A percentile compares a stretch with the other conserved stretches of the same genome.
Evolutionary conservation across 2,888 invertebrate species (phyloP).

Genomic region (Galeruca laticollis): DNA sequence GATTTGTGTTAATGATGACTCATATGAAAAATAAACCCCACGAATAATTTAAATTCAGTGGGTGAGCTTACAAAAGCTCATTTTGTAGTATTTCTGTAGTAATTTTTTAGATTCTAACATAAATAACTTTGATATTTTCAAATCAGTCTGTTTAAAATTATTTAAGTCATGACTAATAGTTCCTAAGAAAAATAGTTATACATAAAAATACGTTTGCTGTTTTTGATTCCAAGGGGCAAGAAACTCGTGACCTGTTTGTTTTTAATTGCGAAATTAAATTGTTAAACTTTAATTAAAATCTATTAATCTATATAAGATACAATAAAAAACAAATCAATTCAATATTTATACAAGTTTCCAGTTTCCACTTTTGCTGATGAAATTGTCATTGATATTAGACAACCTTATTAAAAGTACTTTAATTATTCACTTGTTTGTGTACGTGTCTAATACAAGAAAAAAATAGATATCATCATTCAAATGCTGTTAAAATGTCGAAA

Average conservation of each 20-base stretch:
- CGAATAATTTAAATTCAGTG: slow-evolving; percentile 17
- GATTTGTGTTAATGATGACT: background rate
- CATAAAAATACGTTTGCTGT: background rate
- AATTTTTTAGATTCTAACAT: slow-evolving; percentile 3
- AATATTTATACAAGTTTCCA: too few species aligned
- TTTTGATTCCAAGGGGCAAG: background rate
- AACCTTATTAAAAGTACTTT: too few species aligned
- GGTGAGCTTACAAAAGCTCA: slow-evolving; percentile 28
- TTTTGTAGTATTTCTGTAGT: slow-evolving; percentile 6
- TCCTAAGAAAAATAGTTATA: background rate
- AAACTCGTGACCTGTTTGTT: background rate
- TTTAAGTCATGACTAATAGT: background rate
- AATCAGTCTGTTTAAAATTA: background rate
- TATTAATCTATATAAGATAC: too few species aligned
- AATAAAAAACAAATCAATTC: too few species aligned
- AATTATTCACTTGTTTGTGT: too few species aligned
- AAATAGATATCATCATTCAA: too few species aligned
- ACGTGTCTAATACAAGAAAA: too few species aligned
- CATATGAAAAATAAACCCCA: slow-evolving; percentile 28
- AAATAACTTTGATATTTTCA: slow-evolving; percentile 14
- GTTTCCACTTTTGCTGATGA: too few species aligned
- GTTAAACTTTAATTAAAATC: too few species aligned
- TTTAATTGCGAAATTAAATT: too few species aligned
- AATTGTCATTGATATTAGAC: too few species aligned
- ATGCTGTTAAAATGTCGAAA: too few species aligned